Conservation (phyloP, 2,113 vertebrate species). For the Chitala chitala region DNA sequence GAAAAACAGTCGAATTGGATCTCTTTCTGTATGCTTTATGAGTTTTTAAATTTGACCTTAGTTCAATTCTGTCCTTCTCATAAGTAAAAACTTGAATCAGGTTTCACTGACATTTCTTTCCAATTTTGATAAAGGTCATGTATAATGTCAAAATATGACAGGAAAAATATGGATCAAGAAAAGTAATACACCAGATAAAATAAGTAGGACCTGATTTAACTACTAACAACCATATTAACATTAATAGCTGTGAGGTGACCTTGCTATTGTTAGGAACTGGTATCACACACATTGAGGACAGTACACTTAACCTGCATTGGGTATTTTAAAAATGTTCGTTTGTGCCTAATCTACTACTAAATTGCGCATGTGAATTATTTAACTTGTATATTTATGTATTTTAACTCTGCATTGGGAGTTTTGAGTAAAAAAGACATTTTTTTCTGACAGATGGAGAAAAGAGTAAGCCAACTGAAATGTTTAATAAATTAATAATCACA, state of each 20-base stretch:
- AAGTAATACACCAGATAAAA: slow-evolving; percentile 15
- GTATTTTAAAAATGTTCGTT: background rate
- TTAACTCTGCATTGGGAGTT: too few relatives aligned
- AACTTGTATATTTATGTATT: background rate
- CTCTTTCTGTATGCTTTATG: slow-evolving; percentile 22
- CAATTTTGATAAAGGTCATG: slow-evolving; percentile 22
- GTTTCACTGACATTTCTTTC: slow-evolving; percentile 13
- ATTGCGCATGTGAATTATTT: background rate
- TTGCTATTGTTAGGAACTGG: slow-evolving; percentile 14
- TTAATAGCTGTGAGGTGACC: background rate
- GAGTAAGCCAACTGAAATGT: too few relatives aligned
- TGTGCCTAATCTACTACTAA: background rate
- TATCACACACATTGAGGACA: too few relatives aligned
- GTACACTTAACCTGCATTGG: background rate
- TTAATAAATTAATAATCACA: too few relatives aligned
- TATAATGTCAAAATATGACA: background rate
- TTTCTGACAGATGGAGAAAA: too few relatives aligned
- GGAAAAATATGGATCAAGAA: slow-evolving; percentile 9
- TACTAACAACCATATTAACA: slow-evolving; percentile 13
- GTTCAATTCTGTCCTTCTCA: slow-evolving; percentile 8
- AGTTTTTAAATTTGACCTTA: slow-evolving; percentile 20
- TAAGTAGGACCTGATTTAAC: slow-evolving; percentile 9
- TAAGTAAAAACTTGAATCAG: background rate
- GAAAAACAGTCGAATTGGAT: slow-evolving; percentile 27
- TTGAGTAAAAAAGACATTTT: too few relatives aligned